Percentiles rank a stretch among this genome's conserved stretches.
phyloP scores from a whole-genome alignment of 2,113 vertebrate species.

The Semicossyphus pulcher region DNA sequence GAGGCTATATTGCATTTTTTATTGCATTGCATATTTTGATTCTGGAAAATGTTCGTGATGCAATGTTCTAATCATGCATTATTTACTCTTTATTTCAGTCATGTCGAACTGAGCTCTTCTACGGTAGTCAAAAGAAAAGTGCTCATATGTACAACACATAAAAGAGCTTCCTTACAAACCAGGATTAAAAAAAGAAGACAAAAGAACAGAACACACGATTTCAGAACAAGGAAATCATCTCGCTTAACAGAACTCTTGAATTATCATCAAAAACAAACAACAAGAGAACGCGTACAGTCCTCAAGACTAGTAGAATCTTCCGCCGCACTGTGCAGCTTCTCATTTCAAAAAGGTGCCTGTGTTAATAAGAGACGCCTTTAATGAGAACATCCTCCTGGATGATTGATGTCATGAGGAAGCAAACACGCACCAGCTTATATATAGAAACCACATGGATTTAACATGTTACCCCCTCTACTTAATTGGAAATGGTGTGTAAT shows the following conservation, averaged over 20 bases:
- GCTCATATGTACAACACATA: conserved; percentile 12
- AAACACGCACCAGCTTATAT: conserved; percentile 57
- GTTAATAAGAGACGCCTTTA: conserved; percentile 48
- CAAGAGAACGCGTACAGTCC: background rate
- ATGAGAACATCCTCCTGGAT: conserved; percentile 49
- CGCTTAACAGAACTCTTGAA: background rate
- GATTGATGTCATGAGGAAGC: conserved; percentile 56
- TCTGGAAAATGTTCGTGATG: conserved; percentile 8
- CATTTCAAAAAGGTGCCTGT: conserved; percentile 26
- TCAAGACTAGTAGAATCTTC: background rate
- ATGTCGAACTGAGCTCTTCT: conserved; percentile 17
- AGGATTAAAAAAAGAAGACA: background rate
- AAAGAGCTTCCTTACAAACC: background rate
- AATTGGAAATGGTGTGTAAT: conserved; percentile 71
- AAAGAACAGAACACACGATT: background rate
- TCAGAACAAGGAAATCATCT: background rate
- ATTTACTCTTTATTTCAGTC: background rate
- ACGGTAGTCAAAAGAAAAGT: conserved; percentile 26
- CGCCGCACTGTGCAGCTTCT: background rate
- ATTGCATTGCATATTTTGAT: conserved; percentile 53
- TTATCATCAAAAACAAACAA: background rate
- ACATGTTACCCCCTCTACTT: conserved; percentile 52
- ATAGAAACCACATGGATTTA: conserved; percentile 50
- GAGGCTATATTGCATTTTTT: conserved; percentile 55
- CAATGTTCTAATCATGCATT: conserved; percentile 21